phyloP scores from a whole-genome alignment of 2,797 vertebrate species.

The Macropodus opercularis region DNA sequence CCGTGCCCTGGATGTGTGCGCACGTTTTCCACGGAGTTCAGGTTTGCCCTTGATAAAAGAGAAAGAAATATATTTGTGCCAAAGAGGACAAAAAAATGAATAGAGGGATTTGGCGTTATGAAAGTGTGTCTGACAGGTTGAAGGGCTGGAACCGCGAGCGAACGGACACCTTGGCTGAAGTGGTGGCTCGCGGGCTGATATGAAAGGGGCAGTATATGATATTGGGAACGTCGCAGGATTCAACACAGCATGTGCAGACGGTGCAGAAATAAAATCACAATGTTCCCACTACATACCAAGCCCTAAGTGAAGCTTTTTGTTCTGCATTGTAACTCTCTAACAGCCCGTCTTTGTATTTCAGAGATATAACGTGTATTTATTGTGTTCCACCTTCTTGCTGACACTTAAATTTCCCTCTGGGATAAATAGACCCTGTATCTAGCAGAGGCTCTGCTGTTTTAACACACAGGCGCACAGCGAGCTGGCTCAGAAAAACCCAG shows the following conservation, averaged over 20 bases:
- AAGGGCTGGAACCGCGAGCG: slow-evolving; percentile 68
- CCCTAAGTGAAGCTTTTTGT: background rate
- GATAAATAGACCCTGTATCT: slow-evolving; percentile 51
- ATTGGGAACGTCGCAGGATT: slow-evolving; percentile 16
- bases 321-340: background rate
- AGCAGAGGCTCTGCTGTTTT: slow-evolving; percentile 47
- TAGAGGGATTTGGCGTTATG: slow-evolving; percentile 75
- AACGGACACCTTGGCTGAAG: slow-evolving; percentile 72
- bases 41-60: slow-evolving; percentile 75
- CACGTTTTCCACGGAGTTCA: slow-evolving; percentile 57
- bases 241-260: slow-evolving; percentile 7
- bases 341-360: slow-evolving; percentile 24
- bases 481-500: slow-evolving; percentile 48
- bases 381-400: slow-evolving; percentile 54
- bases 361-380: slow-evolving; percentile 52
- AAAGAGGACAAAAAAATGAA: slow-evolving; percentile 70
- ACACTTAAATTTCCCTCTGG: slow-evolving; percentile 62
- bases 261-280: background rate
- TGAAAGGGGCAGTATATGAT: slow-evolving; percentile 36
- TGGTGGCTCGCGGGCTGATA: slow-evolving; percentile 46
- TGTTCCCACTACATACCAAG: background rate
- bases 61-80: slow-evolving; percentile 65
- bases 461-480: slow-evolving; percentile 41
- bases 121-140: slow-evolving; percentile 78
- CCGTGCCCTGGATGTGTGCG: slow-evolving; percentile 62